These are phyloP conservation scores for Setophaga coronata DNA, from an alignment of 2,113 vertebrate species.

Conservation along the genomic window DNA sequence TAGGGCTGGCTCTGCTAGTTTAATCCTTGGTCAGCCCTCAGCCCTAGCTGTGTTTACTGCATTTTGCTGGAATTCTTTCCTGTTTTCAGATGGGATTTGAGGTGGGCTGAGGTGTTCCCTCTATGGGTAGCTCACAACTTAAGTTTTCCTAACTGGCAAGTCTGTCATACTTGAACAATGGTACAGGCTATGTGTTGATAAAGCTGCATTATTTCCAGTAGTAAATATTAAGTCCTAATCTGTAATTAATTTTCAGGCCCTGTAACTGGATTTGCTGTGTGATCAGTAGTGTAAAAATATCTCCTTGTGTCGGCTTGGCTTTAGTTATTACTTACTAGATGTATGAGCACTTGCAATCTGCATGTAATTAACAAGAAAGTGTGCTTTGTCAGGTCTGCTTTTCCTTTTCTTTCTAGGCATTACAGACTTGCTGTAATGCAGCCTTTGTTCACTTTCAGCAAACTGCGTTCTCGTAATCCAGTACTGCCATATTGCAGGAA, in stretches of 20 bases:
- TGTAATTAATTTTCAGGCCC: neutral
- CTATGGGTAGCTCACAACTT: neutral
- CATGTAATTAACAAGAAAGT: neutral
- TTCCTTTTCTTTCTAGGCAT: constrained; percentile 37
- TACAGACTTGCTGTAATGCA: neutral
- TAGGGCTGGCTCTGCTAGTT: neutral
- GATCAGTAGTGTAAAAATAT: neutral
- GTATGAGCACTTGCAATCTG: neutral
- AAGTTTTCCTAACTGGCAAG: neutral
- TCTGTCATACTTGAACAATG: neutral
- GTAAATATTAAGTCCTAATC: neutral
- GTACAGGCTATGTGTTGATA: neutral
- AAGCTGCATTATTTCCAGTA: neutral
- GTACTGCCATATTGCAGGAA: constrained; percentile 54
- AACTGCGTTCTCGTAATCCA: constrained; percentile 48
- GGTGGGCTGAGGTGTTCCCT: neutral
- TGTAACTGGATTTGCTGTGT: neutral
- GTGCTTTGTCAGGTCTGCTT: neutral
- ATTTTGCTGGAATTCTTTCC: neutral
- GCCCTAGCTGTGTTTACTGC: neutral
- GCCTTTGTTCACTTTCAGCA: constrained; percentile 52
- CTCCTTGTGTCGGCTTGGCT: neutral
- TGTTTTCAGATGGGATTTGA: neutral
- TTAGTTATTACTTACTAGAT: neutral
- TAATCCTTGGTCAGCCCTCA: neutral